Evolutionary conservation across 2,888 invertebrate genomes (phyloP), one percentile per base, ranked within the genome.

Genomic region (Cheilosia vulpina): DNA sequence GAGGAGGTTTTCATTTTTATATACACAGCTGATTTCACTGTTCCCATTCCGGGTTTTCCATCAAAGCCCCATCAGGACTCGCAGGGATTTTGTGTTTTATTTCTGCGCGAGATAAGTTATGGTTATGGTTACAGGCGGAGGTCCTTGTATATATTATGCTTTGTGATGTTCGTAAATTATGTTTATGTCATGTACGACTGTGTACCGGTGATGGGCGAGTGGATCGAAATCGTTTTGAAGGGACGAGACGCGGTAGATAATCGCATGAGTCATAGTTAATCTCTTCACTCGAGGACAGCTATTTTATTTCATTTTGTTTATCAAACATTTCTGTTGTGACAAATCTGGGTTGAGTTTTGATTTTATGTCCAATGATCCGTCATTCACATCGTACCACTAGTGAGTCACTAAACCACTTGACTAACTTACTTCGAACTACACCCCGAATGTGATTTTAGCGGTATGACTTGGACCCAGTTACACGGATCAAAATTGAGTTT

Each of bases 211-310:
- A 55, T 60, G 69, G 65, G 65, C 76, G 76, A 65, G 77, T 85
- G 68, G 65, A 63, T 69, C 31, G 43, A 27, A 17, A 75, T 34
- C 63, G 55, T 2, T 31, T 31, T 9, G 31, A 31, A 0, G 0
- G 7, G 7, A 7, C 7, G 31, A 31, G 9, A 21, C n/a, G 31
- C 11, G 68, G 47, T 27, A 76, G 80, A 80, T 85, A 85, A 80
- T 85, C 80, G 24, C 76, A 85, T 81, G 76, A 85, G 81, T 85
- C 76, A 77, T 77, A 58, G 76, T 81, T 85, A 85, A 81, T 76
- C 76, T 81, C 81, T 72, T 72, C 50, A 58, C 50, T 62, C 41
- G 50, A 21, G 76, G 85, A 76, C 57, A 27, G 68, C 62, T 11
- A 2, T 4, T 34, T 34, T 11, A 11, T 13, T 13, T 38, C 13